Percentiles rank a stretch among this genome's conserved stretches.
Evolutionary conservation across 2,113 vertebrate species (phyloP).

Genomic region (Paradoxurus hermaphroditus): DNA sequence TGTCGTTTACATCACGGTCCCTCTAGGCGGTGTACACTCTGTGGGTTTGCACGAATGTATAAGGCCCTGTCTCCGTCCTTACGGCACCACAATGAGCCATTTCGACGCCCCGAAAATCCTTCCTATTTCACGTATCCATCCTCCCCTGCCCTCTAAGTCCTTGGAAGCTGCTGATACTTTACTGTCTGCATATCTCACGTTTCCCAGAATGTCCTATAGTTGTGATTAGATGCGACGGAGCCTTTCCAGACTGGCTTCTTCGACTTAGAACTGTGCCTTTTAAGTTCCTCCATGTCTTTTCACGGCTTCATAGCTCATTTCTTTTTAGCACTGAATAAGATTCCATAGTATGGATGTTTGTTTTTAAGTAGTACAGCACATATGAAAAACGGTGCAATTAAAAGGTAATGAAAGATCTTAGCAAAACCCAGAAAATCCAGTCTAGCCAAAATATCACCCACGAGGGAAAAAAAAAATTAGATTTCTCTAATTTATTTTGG

Average conservation of each 20-base stretch:
- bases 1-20: background rate
- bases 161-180: rapidly evolving
- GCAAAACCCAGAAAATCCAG: background rate
- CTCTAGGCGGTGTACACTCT: background rate
- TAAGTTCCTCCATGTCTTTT: background rate
- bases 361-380: background rate
- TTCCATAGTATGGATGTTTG: background rate
- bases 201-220: background rate
- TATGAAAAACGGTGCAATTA: background rate
- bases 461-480: background rate
- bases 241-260: background rate
- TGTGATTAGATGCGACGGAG: rapidly evolving
- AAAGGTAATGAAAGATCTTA: background rate
- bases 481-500: background rate
- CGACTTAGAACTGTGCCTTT: background rate
- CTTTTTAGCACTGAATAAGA: background rate
- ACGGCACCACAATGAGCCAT: rapidly evolving
- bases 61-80: background rate
- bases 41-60: background rate
- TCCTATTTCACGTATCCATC: no score
- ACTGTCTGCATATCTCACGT: background rate
- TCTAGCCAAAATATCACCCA: background rate
- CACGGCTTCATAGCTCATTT: background rate
- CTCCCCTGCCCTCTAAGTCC: no score
- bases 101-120: background rate